Evolutionary conservation across 2,888 invertebrate species (phyloP).

Genomic region (Oscheius sp.): DNA sequence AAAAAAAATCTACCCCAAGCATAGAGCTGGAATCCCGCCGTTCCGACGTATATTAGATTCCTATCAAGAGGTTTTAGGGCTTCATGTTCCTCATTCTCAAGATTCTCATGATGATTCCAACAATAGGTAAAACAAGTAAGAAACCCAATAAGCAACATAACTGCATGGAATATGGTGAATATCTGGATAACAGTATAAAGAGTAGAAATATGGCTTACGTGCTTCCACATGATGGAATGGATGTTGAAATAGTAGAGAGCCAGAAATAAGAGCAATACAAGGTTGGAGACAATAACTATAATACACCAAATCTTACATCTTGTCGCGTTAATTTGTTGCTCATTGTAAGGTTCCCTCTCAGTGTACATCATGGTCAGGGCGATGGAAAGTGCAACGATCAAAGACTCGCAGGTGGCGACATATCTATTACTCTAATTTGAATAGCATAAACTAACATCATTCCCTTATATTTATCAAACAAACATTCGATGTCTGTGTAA

Average conservation of each 20-base stretch:
- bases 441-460: constrained; percentile 1
- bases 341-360: background rate
- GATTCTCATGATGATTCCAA: background rate
- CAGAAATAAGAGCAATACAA: no score
- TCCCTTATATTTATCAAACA: background rate
- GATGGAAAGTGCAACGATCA: background rate
- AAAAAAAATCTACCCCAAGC: background rate
- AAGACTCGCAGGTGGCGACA: background rate
- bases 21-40: background rate
- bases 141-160: background rate
- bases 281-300: no score
- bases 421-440: no score
- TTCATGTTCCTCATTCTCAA: background rate
- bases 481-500: background rate
- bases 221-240: background rate
- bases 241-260: no score
- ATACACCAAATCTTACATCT: no score
- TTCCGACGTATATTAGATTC: background rate
- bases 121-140: background rate
- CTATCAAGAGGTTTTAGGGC: background rate
- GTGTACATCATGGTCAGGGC: background rate
- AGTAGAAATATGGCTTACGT: background rate
- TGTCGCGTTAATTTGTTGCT: background rate
- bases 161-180: background rate
- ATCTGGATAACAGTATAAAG: background rate